Conservation (phyloP, 1,140 invertebrate species). For the Piezodorus guildinii region DNA sequence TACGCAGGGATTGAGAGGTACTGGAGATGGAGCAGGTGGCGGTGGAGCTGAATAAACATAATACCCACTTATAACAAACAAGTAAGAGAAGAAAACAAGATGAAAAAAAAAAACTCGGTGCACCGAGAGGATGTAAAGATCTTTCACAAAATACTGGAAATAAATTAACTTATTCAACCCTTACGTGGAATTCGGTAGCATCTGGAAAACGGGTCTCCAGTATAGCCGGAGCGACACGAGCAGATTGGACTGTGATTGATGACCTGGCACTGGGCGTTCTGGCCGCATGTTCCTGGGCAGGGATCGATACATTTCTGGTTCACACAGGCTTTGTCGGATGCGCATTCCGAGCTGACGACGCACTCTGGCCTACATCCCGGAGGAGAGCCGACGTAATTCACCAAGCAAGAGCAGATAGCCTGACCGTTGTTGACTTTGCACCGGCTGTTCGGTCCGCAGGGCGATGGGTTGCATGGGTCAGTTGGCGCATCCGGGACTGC, state of each 20-base stretch:
- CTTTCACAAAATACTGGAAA: no score
- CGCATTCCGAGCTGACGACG: constrained; percentile 60
- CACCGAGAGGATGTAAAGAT: no score
- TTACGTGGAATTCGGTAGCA: constrained; percentile 40
- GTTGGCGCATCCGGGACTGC: constrained; percentile 28
- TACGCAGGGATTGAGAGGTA: constrained; percentile 44
- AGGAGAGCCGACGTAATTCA: constrained; percentile 55
- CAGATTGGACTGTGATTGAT: constrained; percentile 53
- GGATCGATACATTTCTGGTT: constrained; percentile 68
- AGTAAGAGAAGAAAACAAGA: no score
- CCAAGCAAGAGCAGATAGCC: constrained; percentile 58
- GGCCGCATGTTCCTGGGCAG: constrained; percentile 62
- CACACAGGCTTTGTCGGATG: constrained; percentile 53
- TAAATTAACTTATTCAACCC: no score
- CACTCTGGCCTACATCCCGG: constrained; percentile 66
- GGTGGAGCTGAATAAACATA: no score
- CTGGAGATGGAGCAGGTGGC: constrained; percentile 18
- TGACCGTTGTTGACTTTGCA: constrained; percentile 55
- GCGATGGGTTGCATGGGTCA: constrained; percentile 49
- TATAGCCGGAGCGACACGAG: constrained; percentile 44
- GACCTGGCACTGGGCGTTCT: constrained; percentile 55
- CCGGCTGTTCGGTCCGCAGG: constrained; percentile 66
- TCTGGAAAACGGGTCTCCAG: constrained; percentile 52
- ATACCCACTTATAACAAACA: no score
- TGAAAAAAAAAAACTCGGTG: neutral